Conservation (phyloP, 2,113 vertebrate genomes). For the Phalacrocorax aristotelis region DNA sequence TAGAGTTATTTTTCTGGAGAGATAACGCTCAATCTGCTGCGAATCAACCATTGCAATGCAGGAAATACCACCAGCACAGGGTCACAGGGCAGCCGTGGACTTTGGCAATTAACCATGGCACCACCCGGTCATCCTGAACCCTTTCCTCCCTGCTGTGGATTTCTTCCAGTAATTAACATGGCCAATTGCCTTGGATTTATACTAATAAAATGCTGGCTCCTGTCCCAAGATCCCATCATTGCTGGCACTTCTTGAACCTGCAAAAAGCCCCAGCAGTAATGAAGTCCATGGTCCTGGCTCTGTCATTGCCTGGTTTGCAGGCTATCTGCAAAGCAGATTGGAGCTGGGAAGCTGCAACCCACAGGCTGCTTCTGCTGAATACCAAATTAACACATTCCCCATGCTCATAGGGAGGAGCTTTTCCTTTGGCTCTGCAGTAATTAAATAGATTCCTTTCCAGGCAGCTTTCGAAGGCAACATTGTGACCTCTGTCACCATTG, state of each 20-base stretch:
- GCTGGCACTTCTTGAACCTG: fast-evolving
- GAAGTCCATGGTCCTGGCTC: neutral
- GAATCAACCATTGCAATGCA: neutral
- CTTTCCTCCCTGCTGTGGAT: neutral
- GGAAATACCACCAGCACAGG: neutral
- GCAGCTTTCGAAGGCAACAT: neutral
- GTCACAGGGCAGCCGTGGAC: neutral
- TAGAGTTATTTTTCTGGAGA: neutral
- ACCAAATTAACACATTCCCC: neutral
- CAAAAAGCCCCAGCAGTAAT: neutral
- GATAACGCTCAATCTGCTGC: neutral
- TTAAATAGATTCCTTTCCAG: slow-evolving; percentile 26
- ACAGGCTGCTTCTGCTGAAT: neutral
- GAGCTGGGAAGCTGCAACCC: neutral
- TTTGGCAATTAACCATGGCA: neutral
- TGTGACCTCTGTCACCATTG: neutral
- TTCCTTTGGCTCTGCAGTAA: slow-evolving; percentile 3
- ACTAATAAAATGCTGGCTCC: neutral
- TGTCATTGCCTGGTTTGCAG: neutral
- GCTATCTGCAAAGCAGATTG: neutral
- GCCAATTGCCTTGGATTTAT: neutral
- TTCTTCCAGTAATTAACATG: slow-evolving; percentile 33
- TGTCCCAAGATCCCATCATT: neutral
- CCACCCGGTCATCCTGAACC: neutral
- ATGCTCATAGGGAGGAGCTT: neutral